These are phyloP conservation scores for Ditula angustiorana DNA, from an alignment of 2,888 invertebrate genomes.

Conservation along the genomic window DNA sequence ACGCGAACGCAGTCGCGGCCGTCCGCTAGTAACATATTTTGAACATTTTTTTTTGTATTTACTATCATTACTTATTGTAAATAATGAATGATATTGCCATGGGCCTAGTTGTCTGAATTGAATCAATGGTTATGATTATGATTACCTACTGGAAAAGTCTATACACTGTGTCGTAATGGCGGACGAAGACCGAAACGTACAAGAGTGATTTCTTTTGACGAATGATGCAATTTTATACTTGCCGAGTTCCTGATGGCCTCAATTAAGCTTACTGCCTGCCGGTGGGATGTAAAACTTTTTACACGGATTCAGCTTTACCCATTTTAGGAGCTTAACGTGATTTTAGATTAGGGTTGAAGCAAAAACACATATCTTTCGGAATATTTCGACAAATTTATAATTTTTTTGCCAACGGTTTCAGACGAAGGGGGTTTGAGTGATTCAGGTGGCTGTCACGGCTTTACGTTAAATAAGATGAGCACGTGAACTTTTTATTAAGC, in stretches of 20 bases:
- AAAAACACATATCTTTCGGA: not conserved
- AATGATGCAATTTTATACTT: constrained; percentile 42
- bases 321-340: not conserved
- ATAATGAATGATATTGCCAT: too few relatives aligned
- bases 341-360: not conserved
- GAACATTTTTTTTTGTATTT: too few relatives aligned
- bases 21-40: too few relatives aligned
- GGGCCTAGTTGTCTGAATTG: too few relatives aligned
- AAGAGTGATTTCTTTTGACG: constrained; percentile 41
- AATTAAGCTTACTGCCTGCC: constrained; percentile 26
- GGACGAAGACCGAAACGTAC: constrained; percentile 39
- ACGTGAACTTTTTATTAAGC: too few relatives aligned
- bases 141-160: not conserved
- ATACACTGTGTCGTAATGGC: constrained; percentile 26
- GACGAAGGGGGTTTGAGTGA: not conserved
- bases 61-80: too few relatives aligned
- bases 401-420: not conserved
- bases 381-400: not conserved
- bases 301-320: not conserved
- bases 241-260: constrained; percentile 32
- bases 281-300: constrained; percentile 20
- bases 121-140: too few relatives aligned
- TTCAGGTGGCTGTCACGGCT: too few relatives aligned
- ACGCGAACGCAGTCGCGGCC: too few relatives aligned
- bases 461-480: too few relatives aligned